These are phyloP conservation scores for Crepidodera aurea DNA, from an alignment of 2,888 invertebrate species.

Conservation along the genomic window DNA sequence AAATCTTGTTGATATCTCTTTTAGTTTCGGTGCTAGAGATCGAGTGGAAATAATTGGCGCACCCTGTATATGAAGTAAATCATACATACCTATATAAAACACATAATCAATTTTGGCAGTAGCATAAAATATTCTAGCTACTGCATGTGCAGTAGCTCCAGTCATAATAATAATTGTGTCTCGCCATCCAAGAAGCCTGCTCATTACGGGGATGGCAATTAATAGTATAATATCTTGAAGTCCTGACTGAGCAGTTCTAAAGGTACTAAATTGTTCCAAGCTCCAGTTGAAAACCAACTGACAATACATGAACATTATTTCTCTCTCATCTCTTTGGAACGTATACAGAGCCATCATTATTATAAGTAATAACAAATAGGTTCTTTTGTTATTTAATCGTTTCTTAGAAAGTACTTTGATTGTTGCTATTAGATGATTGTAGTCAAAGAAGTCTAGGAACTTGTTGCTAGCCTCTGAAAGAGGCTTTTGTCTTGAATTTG, in stretches of 20 bases:
- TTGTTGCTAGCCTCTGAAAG: constrained; percentile 66
- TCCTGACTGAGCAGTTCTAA: constrained; percentile 74
- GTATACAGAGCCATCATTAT: constrained; percentile 81
- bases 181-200: constrained; percentile 70
- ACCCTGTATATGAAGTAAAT: too few species aligned
- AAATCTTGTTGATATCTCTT: too few species aligned
- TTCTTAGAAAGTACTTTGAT: constrained; percentile 68
- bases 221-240: constrained; percentile 77
- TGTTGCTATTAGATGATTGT: constrained; percentile 71
- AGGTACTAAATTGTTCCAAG: constrained; percentile 73
- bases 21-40: too few species aligned
- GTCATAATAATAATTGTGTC: constrained; percentile 79
- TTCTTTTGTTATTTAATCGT: constrained; percentile 67
- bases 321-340: constrained; percentile 84
- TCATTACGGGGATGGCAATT: constrained; percentile 75
- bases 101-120: constrained; percentile 65
- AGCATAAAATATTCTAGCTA: constrained; percentile 74
- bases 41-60: too few species aligned
- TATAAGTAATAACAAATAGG: constrained; percentile 74
- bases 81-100: constrained; percentile 68
- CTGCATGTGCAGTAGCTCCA: constrained; percentile 74
- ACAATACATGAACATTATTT: constrained; percentile 78
- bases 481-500: constrained; percentile 70
- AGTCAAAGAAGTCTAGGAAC: constrained; percentile 76
- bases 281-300: constrained; percentile 77